A percentile compares a stretch with the other conserved stretches of the same genome.
These are phyloP conservation scores for Epinephelus moara DNA, from an alignment of 2,113 vertebrate genomes.

Conservation along the genomic window DNA sequence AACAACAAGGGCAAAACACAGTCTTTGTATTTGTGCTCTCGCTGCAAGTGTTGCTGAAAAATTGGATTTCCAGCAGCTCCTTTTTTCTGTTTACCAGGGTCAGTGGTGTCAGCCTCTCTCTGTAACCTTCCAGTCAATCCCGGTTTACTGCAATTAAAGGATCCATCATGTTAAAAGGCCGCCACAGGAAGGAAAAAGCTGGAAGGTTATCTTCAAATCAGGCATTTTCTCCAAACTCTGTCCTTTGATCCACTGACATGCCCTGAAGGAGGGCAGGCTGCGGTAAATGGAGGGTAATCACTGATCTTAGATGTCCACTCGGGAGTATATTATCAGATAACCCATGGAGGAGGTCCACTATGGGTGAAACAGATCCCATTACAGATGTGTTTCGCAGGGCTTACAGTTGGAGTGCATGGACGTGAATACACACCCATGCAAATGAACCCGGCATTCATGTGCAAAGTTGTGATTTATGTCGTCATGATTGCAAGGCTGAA, in stretches of 20 bases:
- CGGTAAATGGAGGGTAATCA: slow-evolving; percentile 73
- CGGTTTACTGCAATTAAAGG: slow-evolving; percentile 67
- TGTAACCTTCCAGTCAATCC: slow-evolving; percentile 32
- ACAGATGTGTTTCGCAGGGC: slow-evolving; percentile 40
- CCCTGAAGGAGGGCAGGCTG: slow-evolving; percentile 57
- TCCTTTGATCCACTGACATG: slow-evolving; percentile 56
- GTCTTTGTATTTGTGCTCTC: slow-evolving; percentile 16
- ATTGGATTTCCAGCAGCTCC: slow-evolving; percentile 13
- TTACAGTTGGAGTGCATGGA: not conserved
- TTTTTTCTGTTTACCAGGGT: slow-evolving; percentile 32
- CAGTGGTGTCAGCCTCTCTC: slow-evolving; percentile 19
- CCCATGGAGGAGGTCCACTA: slow-evolving; percentile 45
- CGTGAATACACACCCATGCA: not conserved
- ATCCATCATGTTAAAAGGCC: slow-evolving; percentile 54
- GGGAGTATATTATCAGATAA: slow-evolving; percentile 63
- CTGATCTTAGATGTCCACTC: slow-evolving; percentile 63
- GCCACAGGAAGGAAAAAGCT: slow-evolving; percentile 34
- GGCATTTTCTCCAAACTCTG: slow-evolving; percentile 54
- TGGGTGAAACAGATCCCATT: slow-evolving; percentile 55
- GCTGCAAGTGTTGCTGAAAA: slow-evolving; percentile 3
- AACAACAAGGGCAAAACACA: slow-evolving; percentile 11
- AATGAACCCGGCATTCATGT: slow-evolving; percentile 14
- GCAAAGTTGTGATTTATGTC: slow-evolving; percentile 20
- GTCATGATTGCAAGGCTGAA: slow-evolving; percentile 5
- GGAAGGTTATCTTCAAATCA: slow-evolving; percentile 74